Percentiles rank a stretch among this genome's conserved stretches.
Conservation (phyloP, 2,113 vertebrate species). For the Hippocampus comes region DNA sequence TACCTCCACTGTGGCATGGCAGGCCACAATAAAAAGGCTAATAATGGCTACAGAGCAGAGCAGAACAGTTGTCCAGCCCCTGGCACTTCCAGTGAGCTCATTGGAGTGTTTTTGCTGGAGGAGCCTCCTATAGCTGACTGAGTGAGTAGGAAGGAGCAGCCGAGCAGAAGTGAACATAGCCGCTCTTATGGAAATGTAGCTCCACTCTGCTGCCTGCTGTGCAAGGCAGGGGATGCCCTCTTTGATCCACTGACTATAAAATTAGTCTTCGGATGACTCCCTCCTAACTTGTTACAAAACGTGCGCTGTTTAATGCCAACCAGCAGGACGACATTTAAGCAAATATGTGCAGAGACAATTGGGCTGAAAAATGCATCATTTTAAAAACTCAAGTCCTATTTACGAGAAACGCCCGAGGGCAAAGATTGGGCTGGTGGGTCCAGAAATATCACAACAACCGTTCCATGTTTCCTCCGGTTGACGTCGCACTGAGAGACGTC, state of each 20-base stretch:
- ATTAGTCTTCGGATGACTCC: conserved; percentile 23
- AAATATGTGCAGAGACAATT: conserved; percentile 4
- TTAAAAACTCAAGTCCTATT: not conserved
- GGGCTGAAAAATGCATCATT: conserved; percentile 3
- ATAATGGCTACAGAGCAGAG: conserved; percentile 38
- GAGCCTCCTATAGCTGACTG: conserved; percentile 59
- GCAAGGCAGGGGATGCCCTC: conserved; percentile 30
- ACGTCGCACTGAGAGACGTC: conserved; percentile 13
- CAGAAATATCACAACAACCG: not conserved
- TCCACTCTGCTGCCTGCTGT: conserved; percentile 31
- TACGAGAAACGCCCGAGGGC: not conserved
- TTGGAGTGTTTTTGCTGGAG: conserved; percentile 58
- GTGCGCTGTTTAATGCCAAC: conserved; percentile 19
- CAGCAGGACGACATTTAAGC: conserved; percentile 24
- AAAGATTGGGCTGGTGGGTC: not conserved
- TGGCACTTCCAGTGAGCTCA: conserved; percentile 54
- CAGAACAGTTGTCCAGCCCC: conserved; percentile 65
- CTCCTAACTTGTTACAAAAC: conserved; percentile 9
- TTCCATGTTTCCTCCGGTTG: conserved; percentile 1
- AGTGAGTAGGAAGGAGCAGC: conserved; percentile 58
- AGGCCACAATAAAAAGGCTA: conserved; percentile 43
- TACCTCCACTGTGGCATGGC: conserved; percentile 30
- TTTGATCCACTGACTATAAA: conserved; percentile 32
- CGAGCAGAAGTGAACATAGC: conserved; percentile 55
- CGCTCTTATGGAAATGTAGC: conserved; percentile 53